Evolutionary conservation across 2,888 invertebrate species (phyloP), one percentile per base, ranked within the genome.

Genomic region (Shargacucullia verbasci): DNA sequence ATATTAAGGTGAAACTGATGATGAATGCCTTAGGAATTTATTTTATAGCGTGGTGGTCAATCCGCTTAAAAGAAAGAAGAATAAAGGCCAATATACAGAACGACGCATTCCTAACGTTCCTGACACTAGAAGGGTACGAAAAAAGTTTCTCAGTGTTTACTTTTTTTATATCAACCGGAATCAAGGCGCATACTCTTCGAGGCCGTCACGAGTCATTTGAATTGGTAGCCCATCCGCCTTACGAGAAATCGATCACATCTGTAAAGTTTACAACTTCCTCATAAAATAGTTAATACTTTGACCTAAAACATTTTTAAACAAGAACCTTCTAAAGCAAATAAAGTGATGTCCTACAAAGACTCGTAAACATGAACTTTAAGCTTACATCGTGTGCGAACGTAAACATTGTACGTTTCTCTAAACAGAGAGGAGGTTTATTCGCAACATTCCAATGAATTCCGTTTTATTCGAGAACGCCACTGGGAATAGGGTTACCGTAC

Each of bases 351-450:
- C 63, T 66, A 73, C 57, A 73, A 70, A 75, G 43, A 44, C n/a
- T 64, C 73, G 69, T 71, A 75, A 76, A 73, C 68, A 69, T 43
- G 54, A 39, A 58, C 49, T 60, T 62, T 48, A 64, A 78, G 78
- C 73, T 71, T 64, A 54, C 60, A 61, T 70, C 80, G 78, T 87
- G 83, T 88, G 89, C 82, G 88, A 90, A 89, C 69, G 82, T 90
- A 90, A 90, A 91, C 88, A 91, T 54, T 50, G 59, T 56, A 60
- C 61, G 84, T 79, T 89, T 89, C 87, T 88, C 83, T 84, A 89
- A 88, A 87, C 87, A 87, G 46, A 71, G 64, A 54, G 60, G 72
- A 59, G 56, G 70, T 64, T 74, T 76, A 82, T 83, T 84, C 70
- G 83, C 83, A 78, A 80, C 80, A 73, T 70, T 65, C 60, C 41